Percentiles rank a stretch among this genome's conserved stretches.
phyloP scores from a whole-genome alignment of 2,113 vertebrate genomes.

The Laticauda colubrina region DNA sequence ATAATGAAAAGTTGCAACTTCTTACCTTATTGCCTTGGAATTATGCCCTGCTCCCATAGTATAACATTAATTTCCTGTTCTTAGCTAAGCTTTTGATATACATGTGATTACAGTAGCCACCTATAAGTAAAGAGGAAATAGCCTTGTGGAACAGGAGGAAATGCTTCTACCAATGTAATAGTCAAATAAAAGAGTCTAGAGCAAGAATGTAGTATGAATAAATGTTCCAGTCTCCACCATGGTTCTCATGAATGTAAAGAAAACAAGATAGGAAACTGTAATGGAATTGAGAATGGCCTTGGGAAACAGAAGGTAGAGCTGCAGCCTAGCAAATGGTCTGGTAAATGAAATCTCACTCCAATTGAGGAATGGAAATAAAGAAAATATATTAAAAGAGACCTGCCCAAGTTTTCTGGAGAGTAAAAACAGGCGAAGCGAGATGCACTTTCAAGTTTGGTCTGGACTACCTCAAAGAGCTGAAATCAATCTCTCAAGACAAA shows the following conservation, averaged over 20 bases:
- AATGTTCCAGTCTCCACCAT: background rate
- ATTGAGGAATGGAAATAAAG: background rate
- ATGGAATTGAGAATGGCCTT: background rate
- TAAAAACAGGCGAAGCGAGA: background rate
- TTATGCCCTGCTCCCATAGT: too few relatives aligned
- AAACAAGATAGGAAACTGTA: background rate
- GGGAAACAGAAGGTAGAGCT: background rate
- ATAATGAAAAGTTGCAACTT: background rate
- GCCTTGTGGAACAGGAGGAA: background rate
- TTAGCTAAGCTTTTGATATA: background rate
- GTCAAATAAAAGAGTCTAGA: background rate
- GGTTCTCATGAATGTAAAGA: background rate
- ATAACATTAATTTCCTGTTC: background rate
- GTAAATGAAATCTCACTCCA: background rate
- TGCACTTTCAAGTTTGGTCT: background rate
- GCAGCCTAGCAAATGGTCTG: background rate
- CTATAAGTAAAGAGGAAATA: background rate
- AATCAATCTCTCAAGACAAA: background rate
- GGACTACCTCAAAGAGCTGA: background rate
- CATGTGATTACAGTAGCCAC: background rate
- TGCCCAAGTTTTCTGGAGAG: background rate
- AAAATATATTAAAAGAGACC: background rate
- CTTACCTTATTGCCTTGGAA: background rate
- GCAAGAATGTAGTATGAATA: background rate
- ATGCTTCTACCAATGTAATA: background rate